Evolutionary conservation across 2,888 invertebrate genomes (phyloP), one percentile per base, ranked within the genome.

Genomic region (Drosophila prostipennis): DNA sequence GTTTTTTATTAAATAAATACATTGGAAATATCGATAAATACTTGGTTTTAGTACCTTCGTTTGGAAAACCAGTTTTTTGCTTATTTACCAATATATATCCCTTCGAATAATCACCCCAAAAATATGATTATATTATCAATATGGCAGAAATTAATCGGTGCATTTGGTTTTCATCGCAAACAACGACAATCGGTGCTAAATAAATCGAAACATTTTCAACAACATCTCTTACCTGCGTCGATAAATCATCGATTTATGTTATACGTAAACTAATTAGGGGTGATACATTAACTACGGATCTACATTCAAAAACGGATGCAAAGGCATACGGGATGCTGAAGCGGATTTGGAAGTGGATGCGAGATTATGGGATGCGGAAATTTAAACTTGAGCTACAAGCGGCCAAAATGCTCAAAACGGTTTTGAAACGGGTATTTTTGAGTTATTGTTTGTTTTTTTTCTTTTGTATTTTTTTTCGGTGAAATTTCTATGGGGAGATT

Each of bases 171-270:
- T 40, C 13, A 53, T 40, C 13, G 42, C 53, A 29, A 56, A 40
- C 26, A 34, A 52, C 19, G 13, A 67, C 39, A 46, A 39, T 39
- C 23, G 4, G 64, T 65, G 65, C 65, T 13, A 39, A 37, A 10
- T 6, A 11, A 65, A 52, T 23, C n/a, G 32, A 10, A 16, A 42
- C 14, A 37, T 37, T 51, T 42, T 16, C 36, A 46, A 19, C 65
- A 53, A 67, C 68, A 19, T 34, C 65, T 34, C 65, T 67, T 67
- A 65, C 65, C 65, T 65, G 65, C 40, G 14, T n/a, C 34, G 32
- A 65, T 40, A 39, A n/a, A 34, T 65, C 34, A 48, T 48, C 48
- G 46, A 14, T 61, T 8, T 13, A 6, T 39, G 8, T 45, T 23
- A 36, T 23, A 42, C 23, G 11, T 49, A 34, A 49, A 36, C 32